phyloP scores from a whole-genome alignment of 92 coral and sea anemone species.

The Virgularia gustaviana region DNA sequence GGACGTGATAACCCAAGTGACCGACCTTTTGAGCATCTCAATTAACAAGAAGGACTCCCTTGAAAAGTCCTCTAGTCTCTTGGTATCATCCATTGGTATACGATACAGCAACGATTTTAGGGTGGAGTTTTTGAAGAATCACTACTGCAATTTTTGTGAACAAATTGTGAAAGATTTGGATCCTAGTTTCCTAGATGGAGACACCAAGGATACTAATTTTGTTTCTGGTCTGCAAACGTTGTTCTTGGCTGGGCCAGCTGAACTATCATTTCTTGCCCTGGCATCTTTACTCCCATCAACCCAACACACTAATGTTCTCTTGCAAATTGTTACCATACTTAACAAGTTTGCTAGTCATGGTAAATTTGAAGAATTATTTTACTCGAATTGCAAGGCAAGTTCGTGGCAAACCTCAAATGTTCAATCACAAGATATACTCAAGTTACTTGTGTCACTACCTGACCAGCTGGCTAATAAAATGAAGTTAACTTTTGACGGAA shows the following conservation, averaged over 20 bases:
- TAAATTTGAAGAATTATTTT: conserved; percentile 63
- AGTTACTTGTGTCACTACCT: conserved; percentile 72
- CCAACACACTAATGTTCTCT: conserved; percentile 31
- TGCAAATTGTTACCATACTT: conserved; percentile 52
- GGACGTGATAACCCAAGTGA: not conserved
- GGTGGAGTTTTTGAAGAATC: conserved; percentile 57
- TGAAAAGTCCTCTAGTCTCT: not conserved
- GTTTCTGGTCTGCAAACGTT: conserved; percentile 56
- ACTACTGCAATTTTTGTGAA: conserved; percentile 43
- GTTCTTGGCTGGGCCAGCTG: conserved; percentile 67
- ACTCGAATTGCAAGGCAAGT: conserved; percentile 47
- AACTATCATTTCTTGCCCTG: conserved; percentile 62
- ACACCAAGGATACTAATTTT: conserved; percentile 39
- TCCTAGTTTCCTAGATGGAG: conserved; percentile 4
- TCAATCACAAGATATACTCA: conserved; percentile 53
- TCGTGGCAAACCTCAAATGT: not conserved
- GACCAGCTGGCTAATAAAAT: conserved; percentile 81
- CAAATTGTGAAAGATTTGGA: not conserved
- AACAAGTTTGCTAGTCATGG: conserved; percentile 48
- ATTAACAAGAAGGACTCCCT: not conserved
- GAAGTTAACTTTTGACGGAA: conserved; percentile 38
- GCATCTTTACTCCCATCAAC: conserved; percentile 50
- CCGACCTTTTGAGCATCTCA: not conserved
- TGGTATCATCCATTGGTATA: conserved; percentile 12
- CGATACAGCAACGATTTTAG: conserved; percentile 28